These are phyloP conservation scores for Agrotis exclamationis DNA, from an alignment of 2,888 invertebrate genomes.

Conservation along the genomic window DNA sequence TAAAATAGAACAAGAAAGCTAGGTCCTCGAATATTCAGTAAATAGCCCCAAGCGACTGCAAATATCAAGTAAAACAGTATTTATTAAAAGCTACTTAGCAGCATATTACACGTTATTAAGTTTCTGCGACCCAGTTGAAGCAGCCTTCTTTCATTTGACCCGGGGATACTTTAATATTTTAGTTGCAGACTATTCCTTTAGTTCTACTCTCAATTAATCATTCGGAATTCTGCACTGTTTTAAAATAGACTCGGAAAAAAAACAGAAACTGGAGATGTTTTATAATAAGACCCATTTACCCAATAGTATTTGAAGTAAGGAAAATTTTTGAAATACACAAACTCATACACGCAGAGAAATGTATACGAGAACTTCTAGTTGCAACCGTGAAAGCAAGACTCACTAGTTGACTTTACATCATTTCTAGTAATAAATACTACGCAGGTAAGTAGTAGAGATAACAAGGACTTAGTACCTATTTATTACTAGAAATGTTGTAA, in stretches of 20 bases:
- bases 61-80: conserved; percentile 39
- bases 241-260: conserved; percentile 29
- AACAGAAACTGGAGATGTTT: neutral
- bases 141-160: conserved; percentile 35
- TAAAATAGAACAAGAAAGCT: neutral
- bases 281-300: neutral
- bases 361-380: too few species aligned
- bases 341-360: too few species aligned
- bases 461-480: too few species aligned
- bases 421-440: too few species aligned
- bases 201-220: conserved; percentile 43
- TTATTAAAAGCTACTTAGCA: conserved; percentile 45
- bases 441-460: too few species aligned
- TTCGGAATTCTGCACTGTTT: conserved; percentile 24
- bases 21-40: conserved; percentile 6
- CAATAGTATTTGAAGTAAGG: too few species aligned
- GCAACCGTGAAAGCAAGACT: too few species aligned
- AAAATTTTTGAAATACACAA: too few species aligned
- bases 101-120: conserved; percentile 47
- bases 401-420: too few species aligned
- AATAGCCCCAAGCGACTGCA: conserved; percentile 11
- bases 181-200: conserved; percentile 44
- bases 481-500: too few species aligned
- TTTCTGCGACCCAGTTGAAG: conserved; percentile 53
- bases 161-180: conserved; percentile 47